Evolutionary conservation across 1,140 invertebrate genomes (phyloP), one percentile per base, ranked within the genome.

Genomic region (Ridgeia piscesae): DNA sequence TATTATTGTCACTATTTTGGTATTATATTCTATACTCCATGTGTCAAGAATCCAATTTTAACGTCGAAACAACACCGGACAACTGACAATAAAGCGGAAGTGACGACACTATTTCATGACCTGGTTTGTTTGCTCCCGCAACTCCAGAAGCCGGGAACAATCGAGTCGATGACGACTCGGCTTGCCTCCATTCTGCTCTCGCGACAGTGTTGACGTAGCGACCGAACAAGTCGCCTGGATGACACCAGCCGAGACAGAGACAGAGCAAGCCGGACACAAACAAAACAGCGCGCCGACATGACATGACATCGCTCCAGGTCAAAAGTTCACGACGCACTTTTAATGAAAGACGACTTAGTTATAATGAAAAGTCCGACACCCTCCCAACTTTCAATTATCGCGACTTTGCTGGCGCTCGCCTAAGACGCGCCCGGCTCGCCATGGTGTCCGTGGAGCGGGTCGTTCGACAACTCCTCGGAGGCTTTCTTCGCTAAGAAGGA

Each of bases 281-380:
- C 58, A 77, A 77, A 77, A 9, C 27, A 77, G 8, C 58, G 2
- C 11, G 58, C 58, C 58, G 27, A 77, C 17, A 77, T 77, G 58
- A 77, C 17, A 77, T 77, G 58, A 21, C 58, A 77, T 77, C 27
- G 58, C 17, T 21, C 58, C 58, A 77, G 58, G 58, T 77, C 58
- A 21, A 77, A 31, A 21, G 58, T 77, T 77, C 58, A 77, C 58
- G 58, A 77, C 58, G 58, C 4, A 77, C 58, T 77, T 77, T 77
- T 77, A 77, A 77, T 77, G 58, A 77, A 77, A 77, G 58, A 77
- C 58, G 58, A 77, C 58, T 77, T 77, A 77, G 58, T 77, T 77
- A 77, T 77, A 77, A 77, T 77, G 58, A 77, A 77, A 77, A 77
- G 0, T 77, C 58, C 27, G 58, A 77, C 58, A 31, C 58, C 58